Conservation (phyloP, 2,888 invertebrate genomes). For the Stenolophus ochropezus region DNA sequence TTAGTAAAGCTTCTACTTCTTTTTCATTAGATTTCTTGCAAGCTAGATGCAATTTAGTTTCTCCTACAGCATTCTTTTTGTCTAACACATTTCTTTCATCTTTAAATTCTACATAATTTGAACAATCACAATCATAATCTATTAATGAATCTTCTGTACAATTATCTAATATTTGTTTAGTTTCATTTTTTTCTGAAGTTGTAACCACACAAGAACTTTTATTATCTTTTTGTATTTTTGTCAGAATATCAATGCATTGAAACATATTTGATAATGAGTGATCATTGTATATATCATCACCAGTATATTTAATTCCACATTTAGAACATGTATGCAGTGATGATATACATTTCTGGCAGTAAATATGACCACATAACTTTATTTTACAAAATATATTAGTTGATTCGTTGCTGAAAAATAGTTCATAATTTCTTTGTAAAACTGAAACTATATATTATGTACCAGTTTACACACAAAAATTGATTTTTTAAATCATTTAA, state of each 20-base stretch:
- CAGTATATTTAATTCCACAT: conserved; percentile 4
- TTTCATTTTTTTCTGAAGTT: not conserved
- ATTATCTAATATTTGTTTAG: conserved; percentile 2
- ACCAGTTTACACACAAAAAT: not conserved
- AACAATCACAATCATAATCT: conserved; percentile 21
- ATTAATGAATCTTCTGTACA: not conserved
- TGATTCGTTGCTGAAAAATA: not conserved
- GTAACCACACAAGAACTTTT: not conserved
- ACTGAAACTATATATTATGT: not conserved
- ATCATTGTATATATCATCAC: conserved; percentile 15
- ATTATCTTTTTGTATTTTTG: not conserved
- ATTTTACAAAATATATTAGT: not conserved
- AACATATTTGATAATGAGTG: not conserved
- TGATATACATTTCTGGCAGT: conserved; percentile 19
- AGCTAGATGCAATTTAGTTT: conserved; percentile 37
- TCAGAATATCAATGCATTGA: not conserved
- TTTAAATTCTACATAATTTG: conserved; percentile 20
- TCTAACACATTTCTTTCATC: conserved; percentile 15
- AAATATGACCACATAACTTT: conserved; percentile 22
- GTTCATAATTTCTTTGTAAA: not conserved
- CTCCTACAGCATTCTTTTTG: conserved; percentile 38
- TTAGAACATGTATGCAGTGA: not conserved
- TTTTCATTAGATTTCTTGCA: conserved; percentile 18
- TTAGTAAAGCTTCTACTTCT: conserved; percentile 10
- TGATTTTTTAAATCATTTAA: not conserved